Evolutionary conservation across 2,888 invertebrate genomes (phyloP).

Genomic region (Campoplex nolae): DNA sequence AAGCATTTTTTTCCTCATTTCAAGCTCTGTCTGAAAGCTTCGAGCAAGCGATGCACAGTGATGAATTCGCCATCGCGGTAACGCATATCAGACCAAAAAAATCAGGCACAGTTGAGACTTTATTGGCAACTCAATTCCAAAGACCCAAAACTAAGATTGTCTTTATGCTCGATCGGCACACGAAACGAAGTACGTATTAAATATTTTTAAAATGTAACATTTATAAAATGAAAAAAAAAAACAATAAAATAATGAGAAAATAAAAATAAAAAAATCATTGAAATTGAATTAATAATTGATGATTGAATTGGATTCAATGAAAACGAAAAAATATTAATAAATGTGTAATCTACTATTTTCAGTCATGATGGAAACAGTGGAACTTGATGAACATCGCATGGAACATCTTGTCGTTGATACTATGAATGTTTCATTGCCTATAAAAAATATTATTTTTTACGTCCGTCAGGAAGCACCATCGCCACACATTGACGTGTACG

Average conservation of each 20-base stretch:
- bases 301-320: too few species aligned
- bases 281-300: too few species aligned
- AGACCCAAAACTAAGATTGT: conserved; percentile 86
- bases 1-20: background rate
- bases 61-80: conserved; percentile 86
- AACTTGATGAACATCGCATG: conserved; percentile 86
- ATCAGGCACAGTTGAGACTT: conserved; percentile 85
- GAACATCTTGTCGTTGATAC: conserved; percentile 88
- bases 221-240: too few species aligned
- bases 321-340: background rate
- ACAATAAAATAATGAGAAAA: too few species aligned
- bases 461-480: conserved; percentile 86
- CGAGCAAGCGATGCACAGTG: conserved; percentile 85
- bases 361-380: conserved; percentile 89
- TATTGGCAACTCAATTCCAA: conserved; percentile 86
- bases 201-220: background rate
- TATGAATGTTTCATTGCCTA: conserved; percentile 85
- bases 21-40: conserved; percentile 85
- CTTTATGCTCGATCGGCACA: conserved; percentile 86
- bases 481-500: conserved; percentile 87
- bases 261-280: too few species aligned
- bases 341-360: conserved; percentile 70
- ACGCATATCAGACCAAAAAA: conserved; percentile 86
- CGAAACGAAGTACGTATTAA: conserved; percentile 85
- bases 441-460: conserved; percentile 86